Conservation (phyloP, 2,797 vertebrate species). For the Phrynocephalus vlangalii region DNA sequence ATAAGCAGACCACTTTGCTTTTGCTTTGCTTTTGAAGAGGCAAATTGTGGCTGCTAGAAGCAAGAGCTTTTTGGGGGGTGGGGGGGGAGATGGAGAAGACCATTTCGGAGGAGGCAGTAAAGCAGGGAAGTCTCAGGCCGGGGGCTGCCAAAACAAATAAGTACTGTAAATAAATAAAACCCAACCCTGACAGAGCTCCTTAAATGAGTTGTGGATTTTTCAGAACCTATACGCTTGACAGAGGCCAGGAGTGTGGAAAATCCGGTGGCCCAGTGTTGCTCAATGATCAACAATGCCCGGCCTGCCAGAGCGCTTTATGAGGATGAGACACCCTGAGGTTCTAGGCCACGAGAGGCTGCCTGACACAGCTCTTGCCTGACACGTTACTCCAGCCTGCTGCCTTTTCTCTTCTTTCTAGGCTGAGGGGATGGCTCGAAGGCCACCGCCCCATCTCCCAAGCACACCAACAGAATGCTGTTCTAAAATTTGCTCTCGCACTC, state of each 20-base stretch:
- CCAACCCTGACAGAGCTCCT: background rate
- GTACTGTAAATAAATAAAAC: background rate
- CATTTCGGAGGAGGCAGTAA: too few species aligned
- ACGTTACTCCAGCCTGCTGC: background rate
- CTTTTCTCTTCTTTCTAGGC: background rate
- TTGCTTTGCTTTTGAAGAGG: too few species aligned
- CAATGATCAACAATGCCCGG: background rate
- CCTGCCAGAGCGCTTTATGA: background rate
- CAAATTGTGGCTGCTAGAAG: too few species aligned
- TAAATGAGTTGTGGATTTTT: background rate
- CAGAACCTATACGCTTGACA: background rate
- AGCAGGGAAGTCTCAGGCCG: too few species aligned
- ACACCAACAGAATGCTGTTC: background rate
- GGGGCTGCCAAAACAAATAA: too few species aligned
- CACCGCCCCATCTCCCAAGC: background rate
- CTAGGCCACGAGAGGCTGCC: background rate
- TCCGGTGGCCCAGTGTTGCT: too few species aligned
- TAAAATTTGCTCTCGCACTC: background rate
- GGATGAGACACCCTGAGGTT: background rate
- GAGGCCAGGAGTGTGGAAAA: background rate
- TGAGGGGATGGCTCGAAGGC: background rate
- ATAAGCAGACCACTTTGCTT: too few species aligned
- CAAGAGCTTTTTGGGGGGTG: too few species aligned
- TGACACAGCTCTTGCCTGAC: background rate
- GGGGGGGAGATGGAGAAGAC: too few species aligned